A percentile compares a stretch with the other conserved stretches of the same genome.
phyloP scores from a whole-genome alignment of 2,797 vertebrate species.

The Trachurus trachurus region DNA sequence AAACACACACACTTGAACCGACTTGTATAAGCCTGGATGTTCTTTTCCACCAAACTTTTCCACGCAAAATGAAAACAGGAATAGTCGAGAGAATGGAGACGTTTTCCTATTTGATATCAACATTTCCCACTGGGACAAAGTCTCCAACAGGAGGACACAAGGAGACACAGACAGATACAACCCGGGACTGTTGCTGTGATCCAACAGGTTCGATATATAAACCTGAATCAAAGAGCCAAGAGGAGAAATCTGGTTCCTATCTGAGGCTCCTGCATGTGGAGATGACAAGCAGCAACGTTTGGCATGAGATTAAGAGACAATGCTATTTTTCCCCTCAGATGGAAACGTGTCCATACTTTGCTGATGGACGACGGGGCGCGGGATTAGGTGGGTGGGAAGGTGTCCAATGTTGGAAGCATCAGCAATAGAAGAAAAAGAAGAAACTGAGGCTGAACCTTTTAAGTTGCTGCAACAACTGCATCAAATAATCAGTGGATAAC shows the following conservation, averaged over 20 bases:
- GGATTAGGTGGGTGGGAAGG: neutral
- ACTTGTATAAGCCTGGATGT: slow-evolving; percentile 3
- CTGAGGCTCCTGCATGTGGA: slow-evolving; percentile 52
- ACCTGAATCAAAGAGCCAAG: slow-evolving; percentile 30
- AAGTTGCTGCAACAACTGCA: neutral
- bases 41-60: slow-evolving; percentile 24
- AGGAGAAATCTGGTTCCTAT: slow-evolving; percentile 64
- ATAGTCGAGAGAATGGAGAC: neutral
- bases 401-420: neutral
- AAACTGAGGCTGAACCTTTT: neutral
- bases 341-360: slow-evolving; percentile 38
- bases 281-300: slow-evolving; percentile 53
- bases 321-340: slow-evolving; percentile 30
- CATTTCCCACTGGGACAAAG: neutral
- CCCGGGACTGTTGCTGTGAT: neutral
- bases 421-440: too few species aligned
- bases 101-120: slow-evolving; percentile 6
- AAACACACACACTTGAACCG: slow-evolving; percentile 5
- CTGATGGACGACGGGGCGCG: neutral
- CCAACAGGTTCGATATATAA: slow-evolving; percentile 35
- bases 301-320: slow-evolving; percentile 70
- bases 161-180: neutral
- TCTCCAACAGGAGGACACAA: slow-evolving; percentile 23
- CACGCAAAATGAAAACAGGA: slow-evolving; percentile 5
- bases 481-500: neutral